Evolutionary conservation across 2,113 vertebrate genomes (phyloP).

Genomic region (Caranx melampygus): DNA sequence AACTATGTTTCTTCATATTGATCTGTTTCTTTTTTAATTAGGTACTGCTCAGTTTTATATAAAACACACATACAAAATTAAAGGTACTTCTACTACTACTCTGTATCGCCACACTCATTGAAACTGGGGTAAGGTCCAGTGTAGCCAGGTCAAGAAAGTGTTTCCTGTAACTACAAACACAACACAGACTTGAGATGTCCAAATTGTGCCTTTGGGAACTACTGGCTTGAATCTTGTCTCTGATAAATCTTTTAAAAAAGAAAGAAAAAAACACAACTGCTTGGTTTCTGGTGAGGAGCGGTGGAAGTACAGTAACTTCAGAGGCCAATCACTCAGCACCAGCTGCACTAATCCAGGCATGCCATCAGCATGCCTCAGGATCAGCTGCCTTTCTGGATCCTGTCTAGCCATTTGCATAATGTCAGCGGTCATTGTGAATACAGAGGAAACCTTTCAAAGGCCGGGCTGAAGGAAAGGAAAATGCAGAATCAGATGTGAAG

Average conservation of each 20-base stretch:
- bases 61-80: not conserved
- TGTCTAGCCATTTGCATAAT: conserved; percentile 53
- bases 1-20: too few species aligned
- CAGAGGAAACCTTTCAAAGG: conserved; percentile 41
- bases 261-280: not conserved
- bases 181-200: not conserved
- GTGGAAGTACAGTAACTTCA: not conserved
- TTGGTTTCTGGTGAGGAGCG: not conserved
- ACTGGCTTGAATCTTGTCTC: not conserved
- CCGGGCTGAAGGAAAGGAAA: conserved; percentile 33
- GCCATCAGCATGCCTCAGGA: conserved; percentile 54
- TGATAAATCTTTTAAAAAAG: not conserved
- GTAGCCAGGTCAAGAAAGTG: not conserved
- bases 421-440: conserved; percentile 53
- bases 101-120: not conserved
- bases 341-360: conserved; percentile 25
- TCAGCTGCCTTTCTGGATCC: conserved; percentile 46
- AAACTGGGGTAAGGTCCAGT: not conserved
- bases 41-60: not conserved
- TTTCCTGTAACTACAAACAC: not conserved
- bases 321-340: conserved; percentile 42
- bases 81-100: not conserved
- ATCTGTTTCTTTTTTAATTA: too few species aligned
- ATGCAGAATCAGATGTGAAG: conserved; percentile 47
- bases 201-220: conserved; percentile 12